A percentile compares a stretch with the other conserved stretches of the same genome.
phyloP scores from a whole-genome alignment of 1,140 invertebrate genomes.

The Pseudomyrmex sp. region DNA sequence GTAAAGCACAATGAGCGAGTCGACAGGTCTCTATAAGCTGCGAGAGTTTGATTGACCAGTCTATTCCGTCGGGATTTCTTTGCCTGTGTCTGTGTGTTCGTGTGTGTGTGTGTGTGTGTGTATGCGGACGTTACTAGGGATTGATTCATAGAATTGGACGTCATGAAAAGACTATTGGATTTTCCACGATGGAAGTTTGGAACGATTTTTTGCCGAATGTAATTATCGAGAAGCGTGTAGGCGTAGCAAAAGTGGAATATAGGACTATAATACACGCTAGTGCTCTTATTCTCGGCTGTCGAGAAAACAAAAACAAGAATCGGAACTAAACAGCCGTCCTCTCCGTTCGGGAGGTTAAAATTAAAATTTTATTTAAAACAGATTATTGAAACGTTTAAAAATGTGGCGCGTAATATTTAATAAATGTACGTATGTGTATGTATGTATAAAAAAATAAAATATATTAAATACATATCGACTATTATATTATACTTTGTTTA shows the following conservation, averaged over 20 bases:
- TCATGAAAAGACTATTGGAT: slow-evolving; percentile 42
- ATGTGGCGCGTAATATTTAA: too few species aligned
- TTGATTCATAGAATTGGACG: slow-evolving; percentile 49
- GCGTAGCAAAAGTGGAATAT: neutral
- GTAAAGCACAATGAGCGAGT: neutral
- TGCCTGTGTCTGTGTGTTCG: too few species aligned
- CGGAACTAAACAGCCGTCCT: too few species aligned
- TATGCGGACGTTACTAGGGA: neutral
- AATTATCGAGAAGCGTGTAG: slow-evolving; percentile 20
- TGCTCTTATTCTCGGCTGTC: neutral
- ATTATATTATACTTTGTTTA: too few species aligned
- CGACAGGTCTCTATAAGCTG: slow-evolving; percentile 4
- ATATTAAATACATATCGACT: too few species aligned
- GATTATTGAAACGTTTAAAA: too few species aligned
- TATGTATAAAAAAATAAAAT: too few species aligned
- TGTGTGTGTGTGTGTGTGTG: neutral
- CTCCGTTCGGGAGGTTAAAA: too few species aligned
- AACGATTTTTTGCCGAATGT: slow-evolving; percentile 28
- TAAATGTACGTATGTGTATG: too few species aligned
- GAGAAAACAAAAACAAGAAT: neutral
- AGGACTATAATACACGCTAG: neutral
- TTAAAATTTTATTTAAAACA: too few species aligned
- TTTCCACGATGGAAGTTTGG: slow-evolving; percentile 9
- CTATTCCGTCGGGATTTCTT: neutral
- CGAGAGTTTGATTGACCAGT: slow-evolving; percentile 26